These are phyloP conservation scores for Epinotia demarniana DNA, from an alignment of 2,888 invertebrate genomes.

Conservation along the genomic window DNA sequence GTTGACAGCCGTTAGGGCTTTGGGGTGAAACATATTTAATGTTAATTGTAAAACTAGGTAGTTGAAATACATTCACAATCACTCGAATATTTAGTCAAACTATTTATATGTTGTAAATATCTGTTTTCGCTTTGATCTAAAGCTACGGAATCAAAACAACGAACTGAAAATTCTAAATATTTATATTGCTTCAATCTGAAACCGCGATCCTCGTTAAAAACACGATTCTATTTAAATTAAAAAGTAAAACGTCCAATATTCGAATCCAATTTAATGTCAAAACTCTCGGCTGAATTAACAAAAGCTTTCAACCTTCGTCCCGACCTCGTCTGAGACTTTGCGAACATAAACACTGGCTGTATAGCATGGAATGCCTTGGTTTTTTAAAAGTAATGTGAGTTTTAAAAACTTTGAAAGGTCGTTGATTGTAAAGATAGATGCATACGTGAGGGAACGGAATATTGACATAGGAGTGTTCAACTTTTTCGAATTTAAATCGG, in stretches of 20 bases:
- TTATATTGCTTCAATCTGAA: not conserved
- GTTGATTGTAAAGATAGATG: constrained; percentile 9
- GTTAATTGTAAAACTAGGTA: too few species aligned
- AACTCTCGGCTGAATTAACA: constrained; percentile 38
- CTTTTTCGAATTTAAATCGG: not conserved
- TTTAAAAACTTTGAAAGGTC: constrained; percentile 17
- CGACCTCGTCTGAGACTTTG: constrained; percentile 26
- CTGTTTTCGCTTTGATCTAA: not conserved
- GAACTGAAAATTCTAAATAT: not conserved
- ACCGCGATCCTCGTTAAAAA: not conserved
- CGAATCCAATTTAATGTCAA: constrained; percentile 33
- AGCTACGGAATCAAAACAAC: not conserved
- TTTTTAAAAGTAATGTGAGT: constrained; percentile 3
- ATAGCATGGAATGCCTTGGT: constrained; percentile 10
- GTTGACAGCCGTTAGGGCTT: too few species aligned
- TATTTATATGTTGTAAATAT: not conserved
- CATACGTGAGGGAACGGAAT: not conserved
- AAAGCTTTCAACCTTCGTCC: constrained; percentile 37
- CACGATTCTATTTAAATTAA: constrained; percentile 1
- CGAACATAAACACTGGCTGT: constrained; percentile 17
- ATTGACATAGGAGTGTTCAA: not conserved
- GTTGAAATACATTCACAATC: not conserved
- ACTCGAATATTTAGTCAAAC: not conserved
- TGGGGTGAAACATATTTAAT: too few species aligned
- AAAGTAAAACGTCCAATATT: constrained; percentile 28